phyloP scores from a whole-genome alignment of 2,888 invertebrate genomes.

The Meghimatium bilineatum region DNA sequence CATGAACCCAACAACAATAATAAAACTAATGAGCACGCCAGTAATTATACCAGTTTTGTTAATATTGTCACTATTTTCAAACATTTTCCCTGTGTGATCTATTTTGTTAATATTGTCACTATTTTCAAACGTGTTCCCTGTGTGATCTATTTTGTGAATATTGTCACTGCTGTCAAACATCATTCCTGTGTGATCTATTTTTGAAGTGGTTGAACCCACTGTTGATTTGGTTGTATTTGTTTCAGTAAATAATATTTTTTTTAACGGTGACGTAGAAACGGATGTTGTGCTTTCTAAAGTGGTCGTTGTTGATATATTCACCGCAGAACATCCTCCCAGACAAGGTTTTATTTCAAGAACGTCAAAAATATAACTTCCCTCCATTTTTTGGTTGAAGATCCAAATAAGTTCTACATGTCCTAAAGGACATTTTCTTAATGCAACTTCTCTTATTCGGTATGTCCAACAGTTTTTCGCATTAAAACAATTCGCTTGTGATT shows the following conservation, averaged over 20 bases:
- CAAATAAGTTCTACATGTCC: not conserved
- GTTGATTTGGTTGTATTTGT: not conserved
- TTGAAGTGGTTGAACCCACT: not conserved
- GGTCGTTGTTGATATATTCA: not conserved
- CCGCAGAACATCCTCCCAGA: not conserved
- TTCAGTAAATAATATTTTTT: not conserved
- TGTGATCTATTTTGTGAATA: too few species aligned
- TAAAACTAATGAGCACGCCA: not conserved
- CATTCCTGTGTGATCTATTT: not conserved
- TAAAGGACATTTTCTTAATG: not conserved
- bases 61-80: not conserved
- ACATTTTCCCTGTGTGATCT: not conserved
- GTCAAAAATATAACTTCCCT: not conserved
- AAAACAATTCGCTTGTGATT: not conserved
- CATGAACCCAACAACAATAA: not conserved
- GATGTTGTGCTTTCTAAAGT: not conserved
- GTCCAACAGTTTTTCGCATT: not conserved
- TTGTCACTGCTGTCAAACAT: too few species aligned
- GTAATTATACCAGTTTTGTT: not conserved
- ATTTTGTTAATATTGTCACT: too few species aligned
- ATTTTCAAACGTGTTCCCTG: too few species aligned
- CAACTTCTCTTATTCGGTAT: not conserved
- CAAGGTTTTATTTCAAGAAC: not conserved
- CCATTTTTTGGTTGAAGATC: not conserved
- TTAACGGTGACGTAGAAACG: not conserved